phyloP scores from a whole-genome alignment of 1,140 invertebrate species.

The Battus philenor region DNA sequence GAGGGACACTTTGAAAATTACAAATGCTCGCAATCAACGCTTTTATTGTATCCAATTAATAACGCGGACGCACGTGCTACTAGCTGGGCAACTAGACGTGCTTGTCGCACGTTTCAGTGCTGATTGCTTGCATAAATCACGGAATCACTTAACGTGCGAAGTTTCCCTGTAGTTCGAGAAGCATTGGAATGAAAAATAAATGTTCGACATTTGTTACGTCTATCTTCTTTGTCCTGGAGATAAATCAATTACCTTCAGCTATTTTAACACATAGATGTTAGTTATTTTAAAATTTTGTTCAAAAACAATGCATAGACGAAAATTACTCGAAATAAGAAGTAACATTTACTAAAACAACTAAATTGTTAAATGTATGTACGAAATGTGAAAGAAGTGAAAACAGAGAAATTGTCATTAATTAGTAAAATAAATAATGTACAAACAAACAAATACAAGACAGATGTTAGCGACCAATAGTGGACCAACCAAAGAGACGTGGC shows the following conservation, averaged over 20 bases:
- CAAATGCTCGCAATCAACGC: slow-evolving; percentile 31
- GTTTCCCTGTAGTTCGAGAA: slow-evolving; percentile 7
- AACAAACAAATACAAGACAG: too few species aligned
- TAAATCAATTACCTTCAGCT: slow-evolving; percentile 1
- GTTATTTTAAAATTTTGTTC: too few species aligned
- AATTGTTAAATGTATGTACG: too few species aligned
- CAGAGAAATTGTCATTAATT: too few species aligned
- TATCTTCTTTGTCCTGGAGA: background rate
- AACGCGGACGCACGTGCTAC: slow-evolving; percentile 40
- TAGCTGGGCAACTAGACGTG: slow-evolving; percentile 14
- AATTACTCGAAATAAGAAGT: too few species aligned
- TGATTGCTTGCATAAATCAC: slow-evolving; percentile 10
- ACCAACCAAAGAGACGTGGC: too few species aligned
- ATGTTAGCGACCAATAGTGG: too few species aligned
- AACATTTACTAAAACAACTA: too few species aligned
- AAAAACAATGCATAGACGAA: too few species aligned
- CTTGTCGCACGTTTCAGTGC: slow-evolving; percentile 19
- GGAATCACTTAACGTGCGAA: slow-evolving; percentile 8
- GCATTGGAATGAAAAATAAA: slow-evolving; percentile 13
- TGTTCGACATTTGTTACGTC: slow-evolving; percentile 3
- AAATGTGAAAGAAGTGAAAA: too few species aligned
- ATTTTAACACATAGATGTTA: too few species aligned
- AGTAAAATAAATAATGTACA: too few species aligned
- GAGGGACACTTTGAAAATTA: slow-evolving; percentile 30
- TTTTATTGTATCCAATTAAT: slow-evolving; percentile 50